Evolutionary conservation across 2,888 invertebrate species (phyloP), one percentile per base, ranked within the genome.

Genomic region (Cephus runcator): DNA sequence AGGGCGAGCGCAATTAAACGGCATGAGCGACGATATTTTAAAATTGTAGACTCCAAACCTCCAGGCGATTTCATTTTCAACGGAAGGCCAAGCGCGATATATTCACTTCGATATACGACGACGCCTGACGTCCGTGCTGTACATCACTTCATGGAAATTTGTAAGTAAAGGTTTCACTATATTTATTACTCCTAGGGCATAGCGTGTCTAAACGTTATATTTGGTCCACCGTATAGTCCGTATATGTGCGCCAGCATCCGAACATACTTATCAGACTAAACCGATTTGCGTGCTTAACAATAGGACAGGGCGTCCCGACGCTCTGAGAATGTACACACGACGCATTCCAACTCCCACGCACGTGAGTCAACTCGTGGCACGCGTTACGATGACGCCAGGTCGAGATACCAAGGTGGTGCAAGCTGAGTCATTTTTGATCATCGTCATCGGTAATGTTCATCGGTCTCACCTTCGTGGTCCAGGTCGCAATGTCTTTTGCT

Each of bases 361-460:
- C 76, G 84, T 90, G 90, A 90, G 87, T 89, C 89, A 90, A 89
- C 87, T 84, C 87, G 85, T 87, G 86, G 83, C 85, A 80, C 69
- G 56, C 56, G 68, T 56, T 56, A 75, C 12, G 75, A 83, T 83
- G 85, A 85, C 81, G 83, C 80, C 82, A 79, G 76, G 79, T 23
- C 23, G 56, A 36, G 76, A 74, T 35, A 74, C 35, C 73, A 40
- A 78, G 33, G 73, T 40, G 56, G 73, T 56, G 56, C 56, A 56
- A 56, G 12, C 11, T 69, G 75, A 79, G 77, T 80, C 80, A 80
- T 79, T 79, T 77, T 75, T 56, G 40, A 56, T 56, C 56, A 56
- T 23, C 56, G 56, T 56, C 56, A 56, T 56, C 23, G 9, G 56
- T 23, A 56, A 56, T 15, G 56, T 56, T 56, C 56, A 56, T 56